Conservation (phyloP, 2,113 vertebrate genomes). For the Mustelus asterias region DNA sequence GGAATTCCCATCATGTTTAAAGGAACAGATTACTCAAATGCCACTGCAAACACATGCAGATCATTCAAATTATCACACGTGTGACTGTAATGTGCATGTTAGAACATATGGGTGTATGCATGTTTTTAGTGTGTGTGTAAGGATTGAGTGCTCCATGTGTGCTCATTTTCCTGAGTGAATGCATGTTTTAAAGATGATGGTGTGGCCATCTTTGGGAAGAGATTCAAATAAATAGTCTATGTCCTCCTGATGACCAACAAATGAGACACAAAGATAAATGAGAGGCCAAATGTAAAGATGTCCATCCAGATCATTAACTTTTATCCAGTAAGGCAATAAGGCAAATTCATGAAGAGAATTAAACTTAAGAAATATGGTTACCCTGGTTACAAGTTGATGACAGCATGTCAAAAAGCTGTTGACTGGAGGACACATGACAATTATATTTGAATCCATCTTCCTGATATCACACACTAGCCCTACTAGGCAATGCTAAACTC, state of each 20-base stretch:
- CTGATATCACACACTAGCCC: neutral
- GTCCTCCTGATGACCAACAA: neutral
- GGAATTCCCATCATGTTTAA: neutral
- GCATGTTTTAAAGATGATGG: neutral
- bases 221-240: neutral
- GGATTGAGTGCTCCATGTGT: neutral
- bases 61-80: neutral
- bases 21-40: neutral
- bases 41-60: conserved; percentile 23
- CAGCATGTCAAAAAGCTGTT: neutral
- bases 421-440: neutral
- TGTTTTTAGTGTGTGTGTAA: neutral
- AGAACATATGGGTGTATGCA: neutral
- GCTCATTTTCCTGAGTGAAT: neutral
- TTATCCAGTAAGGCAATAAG: neutral
- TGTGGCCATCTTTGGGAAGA: neutral
- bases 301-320: neutral
- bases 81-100: neutral
- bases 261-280: neutral
- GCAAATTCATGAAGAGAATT: neutral
- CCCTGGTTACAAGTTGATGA: neutral
- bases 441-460: neutral
- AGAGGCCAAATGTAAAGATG: neutral
- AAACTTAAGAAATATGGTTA: neutral
- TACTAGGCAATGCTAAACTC: neutral